Evolutionary conservation across 2,113 vertebrate species (phyloP).

Genomic region (Nothoprocta perdicaria): DNA sequence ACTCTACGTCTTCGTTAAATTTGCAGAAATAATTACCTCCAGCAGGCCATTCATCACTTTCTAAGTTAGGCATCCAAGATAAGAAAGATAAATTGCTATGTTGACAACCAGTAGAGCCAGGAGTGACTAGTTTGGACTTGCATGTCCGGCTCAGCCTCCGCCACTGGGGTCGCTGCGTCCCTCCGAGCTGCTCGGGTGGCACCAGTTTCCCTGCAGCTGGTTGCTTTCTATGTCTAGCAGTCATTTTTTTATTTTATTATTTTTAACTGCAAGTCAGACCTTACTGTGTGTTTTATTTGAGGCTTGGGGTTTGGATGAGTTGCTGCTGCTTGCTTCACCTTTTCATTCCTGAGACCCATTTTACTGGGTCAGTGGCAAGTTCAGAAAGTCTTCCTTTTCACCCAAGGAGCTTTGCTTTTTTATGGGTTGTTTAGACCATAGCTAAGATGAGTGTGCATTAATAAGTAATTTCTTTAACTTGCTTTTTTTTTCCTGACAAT

Average conservation of each 20-base stretch:
- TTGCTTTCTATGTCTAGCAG: neutral
- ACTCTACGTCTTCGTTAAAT: constrained; percentile 54
- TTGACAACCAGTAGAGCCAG: constrained; percentile 9
- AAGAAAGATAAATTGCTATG: constrained; percentile 62
- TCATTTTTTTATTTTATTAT: neutral
- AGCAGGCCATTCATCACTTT: constrained; percentile 56
- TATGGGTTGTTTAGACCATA: neutral
- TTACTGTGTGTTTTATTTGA: accelerated
- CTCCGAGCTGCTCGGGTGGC: neutral
- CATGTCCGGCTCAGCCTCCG: neutral
- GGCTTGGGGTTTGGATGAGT: neutral
- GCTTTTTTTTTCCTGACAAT: neutral
- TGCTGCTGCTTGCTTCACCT: neutral
- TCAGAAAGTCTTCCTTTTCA: neutral
- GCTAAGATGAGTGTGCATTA: neutral
- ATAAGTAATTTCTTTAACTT: neutral
- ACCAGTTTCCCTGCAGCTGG: neutral
- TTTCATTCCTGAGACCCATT: neutral
- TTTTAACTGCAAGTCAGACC: neutral
- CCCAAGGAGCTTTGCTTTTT: neutral
- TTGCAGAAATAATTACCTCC: constrained; percentile 59
- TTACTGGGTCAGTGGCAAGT: neutral
- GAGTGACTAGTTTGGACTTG: constrained; percentile 4
- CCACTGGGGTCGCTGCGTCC: neutral
- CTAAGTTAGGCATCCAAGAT: constrained; percentile 41